phyloP scores from a whole-genome alignment of 1,140 invertebrate species.

The Hylaeus volcanicus region DNA sequence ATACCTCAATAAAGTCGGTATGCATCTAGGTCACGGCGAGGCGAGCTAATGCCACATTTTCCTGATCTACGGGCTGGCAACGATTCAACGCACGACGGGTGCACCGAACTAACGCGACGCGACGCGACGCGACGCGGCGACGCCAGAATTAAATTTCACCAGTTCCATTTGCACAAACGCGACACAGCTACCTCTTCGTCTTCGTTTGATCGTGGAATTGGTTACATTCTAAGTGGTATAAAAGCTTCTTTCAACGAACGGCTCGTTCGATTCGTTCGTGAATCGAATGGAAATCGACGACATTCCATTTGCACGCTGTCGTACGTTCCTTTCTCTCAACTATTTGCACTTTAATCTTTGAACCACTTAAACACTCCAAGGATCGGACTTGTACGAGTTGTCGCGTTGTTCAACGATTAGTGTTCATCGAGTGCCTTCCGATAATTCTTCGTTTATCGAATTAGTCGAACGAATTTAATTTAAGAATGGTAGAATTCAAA shows the following conservation, averaged over 20 bases:
- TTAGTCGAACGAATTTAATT: too few species aligned
- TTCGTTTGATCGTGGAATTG: constrained; percentile 61
- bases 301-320: background rate
- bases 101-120: background rate
- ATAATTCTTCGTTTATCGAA: too few species aligned
- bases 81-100: constrained; percentile 57
- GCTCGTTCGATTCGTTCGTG: background rate
- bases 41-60: constrained; percentile 45
- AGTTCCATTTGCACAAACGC: constrained; percentile 57
- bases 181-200: constrained; percentile 4
- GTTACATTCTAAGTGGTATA: constrained; percentile 58
- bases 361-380: too few species aligned
- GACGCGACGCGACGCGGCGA: background rate
- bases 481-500: too few species aligned
- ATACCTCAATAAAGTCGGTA: constrained; percentile 63
- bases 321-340: background rate
- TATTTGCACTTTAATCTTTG: too few species aligned
- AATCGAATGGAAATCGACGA: constrained; percentile 16
- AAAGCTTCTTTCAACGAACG: constrained; percentile 33
- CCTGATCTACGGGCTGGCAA: constrained; percentile 61
- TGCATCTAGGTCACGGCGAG: constrained; percentile 65
- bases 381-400: too few species aligned
- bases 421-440: too few species aligned
- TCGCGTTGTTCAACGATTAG: too few species aligned
- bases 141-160: constrained; percentile 60